Evolutionary conservation across 2,888 invertebrate genomes (phyloP), one percentile per base, ranked within the genome.

Genomic region (Andrena hattorfiana): DNA sequence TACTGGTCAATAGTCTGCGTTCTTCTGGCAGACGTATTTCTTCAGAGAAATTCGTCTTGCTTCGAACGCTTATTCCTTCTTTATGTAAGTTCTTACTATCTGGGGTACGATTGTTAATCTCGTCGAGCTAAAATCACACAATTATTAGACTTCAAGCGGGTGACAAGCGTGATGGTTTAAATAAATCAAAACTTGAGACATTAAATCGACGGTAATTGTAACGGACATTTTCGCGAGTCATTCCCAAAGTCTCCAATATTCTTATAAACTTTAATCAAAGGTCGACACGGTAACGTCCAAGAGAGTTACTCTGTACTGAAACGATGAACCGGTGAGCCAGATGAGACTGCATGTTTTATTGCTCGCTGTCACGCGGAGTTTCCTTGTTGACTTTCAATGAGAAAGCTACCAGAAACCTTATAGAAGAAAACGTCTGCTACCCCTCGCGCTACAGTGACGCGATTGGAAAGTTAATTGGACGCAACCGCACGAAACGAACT

Each of bases 381-480:
- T 72, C 59, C 66, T 75, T 63, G 63, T 35, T 20, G 70, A 59
- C 54, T 69, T 71, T 69, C 67, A 70, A 42, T 26, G 30, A 26
- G 79, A 26, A 63, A 54, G 6, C 56, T 26, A 32, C 13, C 0
- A 23, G 73, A 62, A 73, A 48, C 70, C 70, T 77, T 66, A 66
- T 23, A 28, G 30, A 26, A 62, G 16, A 42, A 23, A 74, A 54
- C 30, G 49, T 30, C 49, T 54, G 2, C 30, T 62, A 49, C 49
- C 16, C 66, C 16, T 48, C 51, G 30, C n/a, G 68, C 63, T 26
- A 8, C 64, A 48, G 26, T 35, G 32, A 64, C 71, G 20, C 68
- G 42, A 69, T 26, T 51, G 62, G 35, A 42, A 69, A 72, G 59
- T 77, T 81, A 83, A 85, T 85, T 81, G 83, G 60, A 77, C 69